phyloP scores from a whole-genome alignment of 2,888 invertebrate genomes.

The Keiferia lycopersicella region DNA sequence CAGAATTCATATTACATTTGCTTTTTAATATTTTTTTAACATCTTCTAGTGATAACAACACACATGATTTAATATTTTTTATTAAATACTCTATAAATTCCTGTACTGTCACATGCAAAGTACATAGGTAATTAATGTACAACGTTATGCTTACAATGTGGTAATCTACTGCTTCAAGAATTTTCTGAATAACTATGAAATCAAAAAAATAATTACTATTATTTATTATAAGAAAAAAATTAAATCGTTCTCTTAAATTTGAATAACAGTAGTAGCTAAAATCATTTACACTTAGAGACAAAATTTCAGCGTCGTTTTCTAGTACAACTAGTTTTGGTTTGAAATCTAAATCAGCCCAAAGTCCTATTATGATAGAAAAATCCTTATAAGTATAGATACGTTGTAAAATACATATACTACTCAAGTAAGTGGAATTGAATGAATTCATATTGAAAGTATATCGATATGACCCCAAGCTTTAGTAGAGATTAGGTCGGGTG shows the following conservation, averaged over 20 bases:
- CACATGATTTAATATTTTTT: too few species aligned
- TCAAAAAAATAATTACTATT: too few species aligned
- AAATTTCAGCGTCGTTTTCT: neutral
- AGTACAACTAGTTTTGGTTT: neutral
- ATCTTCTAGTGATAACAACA: too few species aligned
- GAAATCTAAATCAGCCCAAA: neutral
- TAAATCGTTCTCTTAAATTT: too few species aligned
- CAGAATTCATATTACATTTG: neutral
- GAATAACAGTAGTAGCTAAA: neutral
- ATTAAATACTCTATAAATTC: too few species aligned
- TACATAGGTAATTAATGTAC: neutral
- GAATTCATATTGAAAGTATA: neutral
- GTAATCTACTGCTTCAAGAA: too few species aligned
- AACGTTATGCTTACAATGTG: too few species aligned
- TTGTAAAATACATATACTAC: neutral
- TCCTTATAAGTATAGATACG: neutral
- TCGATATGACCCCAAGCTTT: constrained; percentile 20
- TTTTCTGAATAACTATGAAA: too few species aligned
- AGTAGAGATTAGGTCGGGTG: constrained; percentile 12
- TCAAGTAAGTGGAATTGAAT: neutral
- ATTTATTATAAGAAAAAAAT: too few species aligned
- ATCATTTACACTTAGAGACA: neutral
- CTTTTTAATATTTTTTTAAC: neutral
- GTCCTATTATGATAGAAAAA: neutral
- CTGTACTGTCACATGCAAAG: too few species aligned